Evolutionary conservation across 2,797 vertebrate species (phyloP).

Genomic region (Octomys mimax): DNA sequence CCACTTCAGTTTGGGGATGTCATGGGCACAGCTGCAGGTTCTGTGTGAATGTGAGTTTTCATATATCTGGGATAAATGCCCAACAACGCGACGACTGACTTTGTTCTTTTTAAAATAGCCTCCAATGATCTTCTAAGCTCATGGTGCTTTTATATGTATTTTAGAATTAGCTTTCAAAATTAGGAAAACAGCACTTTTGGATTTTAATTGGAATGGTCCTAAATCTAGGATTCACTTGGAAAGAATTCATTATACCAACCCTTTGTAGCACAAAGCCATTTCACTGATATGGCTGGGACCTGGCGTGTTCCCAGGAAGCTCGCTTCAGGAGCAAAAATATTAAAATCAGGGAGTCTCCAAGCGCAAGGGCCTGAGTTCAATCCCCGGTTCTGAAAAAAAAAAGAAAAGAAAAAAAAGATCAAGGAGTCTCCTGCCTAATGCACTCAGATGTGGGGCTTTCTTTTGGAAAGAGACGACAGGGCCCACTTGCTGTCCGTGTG

Average conservation of each 20-base stretch:
- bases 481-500: too few species aligned
- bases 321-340: background rate
- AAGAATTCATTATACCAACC: background rate
- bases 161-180: constrained; percentile 6
- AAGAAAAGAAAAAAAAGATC: too few species aligned
- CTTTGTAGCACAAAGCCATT: background rate
- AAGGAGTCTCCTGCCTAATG: background rate
- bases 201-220: background rate
- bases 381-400: too few species aligned
- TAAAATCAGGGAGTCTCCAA: background rate
- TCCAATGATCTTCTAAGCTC: background rate
- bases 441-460: background rate
- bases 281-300: background rate
- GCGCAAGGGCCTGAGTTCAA: too few species aligned
- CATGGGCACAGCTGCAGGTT: background rate
- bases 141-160: background rate
- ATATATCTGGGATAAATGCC: background rate
- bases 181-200: background rate
- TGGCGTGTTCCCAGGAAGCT: background rate
- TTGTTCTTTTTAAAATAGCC: background rate
- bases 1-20: background rate
- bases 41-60: background rate
- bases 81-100: background rate
- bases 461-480: too few species aligned
- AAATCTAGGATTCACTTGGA: background rate